Evolutionary conservation across 2,113 vertebrate genomes (phyloP).

Genomic region (Barbus barbus): DNA sequence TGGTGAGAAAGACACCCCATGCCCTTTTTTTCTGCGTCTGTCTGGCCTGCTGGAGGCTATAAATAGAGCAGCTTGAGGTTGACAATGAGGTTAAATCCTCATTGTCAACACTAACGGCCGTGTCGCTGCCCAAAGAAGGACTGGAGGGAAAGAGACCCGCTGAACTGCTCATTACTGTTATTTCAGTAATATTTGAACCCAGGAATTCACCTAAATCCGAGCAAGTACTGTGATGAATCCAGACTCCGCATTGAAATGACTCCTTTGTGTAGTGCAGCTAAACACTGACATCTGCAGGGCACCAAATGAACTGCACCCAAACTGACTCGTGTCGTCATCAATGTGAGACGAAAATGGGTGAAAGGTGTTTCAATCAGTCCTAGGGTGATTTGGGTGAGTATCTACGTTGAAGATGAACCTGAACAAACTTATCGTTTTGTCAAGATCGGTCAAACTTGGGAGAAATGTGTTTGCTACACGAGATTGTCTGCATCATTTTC

Average conservation of each 20-base stretch:
- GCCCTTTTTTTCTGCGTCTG: slow-evolving; percentile 59
- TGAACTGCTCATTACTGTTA: not conserved
- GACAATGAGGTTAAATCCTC: slow-evolving; percentile 55
- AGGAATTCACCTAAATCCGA: not conserved
- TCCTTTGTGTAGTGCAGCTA: not conserved
- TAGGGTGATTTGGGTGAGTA: not conserved
- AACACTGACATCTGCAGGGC: slow-evolving; percentile 58
- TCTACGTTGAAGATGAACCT: slow-evolving; percentile 56
- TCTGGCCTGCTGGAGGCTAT: slow-evolving; percentile 59
- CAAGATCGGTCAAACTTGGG: slow-evolving; percentile 40
- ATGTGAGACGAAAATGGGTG: slow-evolving; percentile 66
- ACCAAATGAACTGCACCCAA: not conserved
- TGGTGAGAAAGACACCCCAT: slow-evolving; percentile 45
- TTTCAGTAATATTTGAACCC: not conserved
- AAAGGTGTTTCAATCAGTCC: slow-evolving; percentile 60
- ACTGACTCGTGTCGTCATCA: slow-evolving; percentile 60
- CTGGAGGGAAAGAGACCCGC: not conserved
- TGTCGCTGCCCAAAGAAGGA: slow-evolving; percentile 40
- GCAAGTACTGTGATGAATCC: not conserved
- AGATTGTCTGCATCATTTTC: not conserved
- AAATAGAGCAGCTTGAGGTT: slow-evolving; percentile 64
- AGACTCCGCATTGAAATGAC: no score
- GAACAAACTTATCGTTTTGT: slow-evolving; percentile 53
- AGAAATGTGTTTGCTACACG: slow-evolving; percentile 37
- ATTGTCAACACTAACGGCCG: slow-evolving; percentile 40